Percentiles rank a stretch among this genome's conserved stretches.
Conservation (phyloP, 92 coral and sea anemone species). For the Epizoanthus illoricatus region DNA sequence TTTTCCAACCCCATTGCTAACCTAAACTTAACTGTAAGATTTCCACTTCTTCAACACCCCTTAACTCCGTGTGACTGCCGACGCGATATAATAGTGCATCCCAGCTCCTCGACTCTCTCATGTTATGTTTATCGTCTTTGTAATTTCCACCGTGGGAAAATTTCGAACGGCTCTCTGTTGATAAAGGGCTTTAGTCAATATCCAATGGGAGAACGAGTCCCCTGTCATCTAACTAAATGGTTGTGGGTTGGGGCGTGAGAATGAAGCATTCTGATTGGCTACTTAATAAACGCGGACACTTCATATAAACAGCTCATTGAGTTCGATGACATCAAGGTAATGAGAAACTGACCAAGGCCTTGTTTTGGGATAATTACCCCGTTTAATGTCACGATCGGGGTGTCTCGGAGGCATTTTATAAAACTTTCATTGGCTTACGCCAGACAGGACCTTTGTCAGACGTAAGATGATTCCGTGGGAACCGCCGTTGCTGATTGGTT, state of each 20-base stretch:
- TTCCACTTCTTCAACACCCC: neutral
- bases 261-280: conserved; percentile 58
- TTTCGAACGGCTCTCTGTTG: conserved; percentile 44
- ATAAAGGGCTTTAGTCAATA: conserved; percentile 29
- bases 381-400: conserved; percentile 33
- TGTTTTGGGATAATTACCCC: conserved; percentile 53
- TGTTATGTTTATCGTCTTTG: conserved; percentile 37
- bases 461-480: conserved; percentile 82
- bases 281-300: conserved; percentile 3
- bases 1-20: conserved; percentile 65
- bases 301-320: conserved; percentile 21
- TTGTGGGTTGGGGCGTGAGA: conserved; percentile 63
- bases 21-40: neutral
- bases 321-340: conserved; percentile 27
- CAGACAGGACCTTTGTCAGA: conserved; percentile 65
- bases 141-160: conserved; percentile 73
- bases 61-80: conserved; percentile 6
- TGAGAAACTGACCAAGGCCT: conserved; percentile 31
- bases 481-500: conserved; percentile 66
- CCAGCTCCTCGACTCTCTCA: neutral
- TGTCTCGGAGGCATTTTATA: conserved; percentile 41
- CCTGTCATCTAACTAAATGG: conserved; percentile 47
- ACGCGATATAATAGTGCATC: neutral
- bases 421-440: conserved; percentile 52
- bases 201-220: conserved; percentile 56